Base-by-base conservation (phyloP, 1,140 invertebrate species). In the Andricus grossulariae region DNA sequence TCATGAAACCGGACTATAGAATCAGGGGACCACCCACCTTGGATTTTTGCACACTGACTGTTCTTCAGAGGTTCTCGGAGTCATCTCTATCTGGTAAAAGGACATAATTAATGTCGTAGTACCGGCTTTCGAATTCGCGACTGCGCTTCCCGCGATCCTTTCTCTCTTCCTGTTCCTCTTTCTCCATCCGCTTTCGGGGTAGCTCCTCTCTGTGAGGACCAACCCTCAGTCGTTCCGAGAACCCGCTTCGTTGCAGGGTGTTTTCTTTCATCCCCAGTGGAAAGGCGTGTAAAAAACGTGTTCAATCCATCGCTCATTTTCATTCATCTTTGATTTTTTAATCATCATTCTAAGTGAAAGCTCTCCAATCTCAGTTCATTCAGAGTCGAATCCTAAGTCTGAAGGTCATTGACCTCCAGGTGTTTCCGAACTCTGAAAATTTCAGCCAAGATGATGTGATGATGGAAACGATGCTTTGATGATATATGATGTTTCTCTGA, bases 211-310 rank as follows among this genome's bases (percentile, higher is more conserved):
- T 81, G 54, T 77, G 85, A 82, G 82, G 82, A 80, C 73, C 78
- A 77, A 80, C 77, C 78, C 85, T 88, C 87, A 88, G 87, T 88
- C 87, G 87, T 81, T 85, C 85, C 85, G 87, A 87, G 86, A 85
- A 83, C 84, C 86, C 87, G 86, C 85, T 86, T 84, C 86, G 86
- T 81, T 83, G 85, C 85, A 82, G 87, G 84, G 81, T 85, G 73
- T 84, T 79, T 80, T 86, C 81, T 70, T 74, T 60, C 60, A 66
- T 50, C 75, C 72, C 75, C 71, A 73, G 55, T 73, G 71, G 79
- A 81, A 82, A 83, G 15, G 39, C 60, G 32, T 21, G 60, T 1
- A 21, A 55, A 21, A 66, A 32, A 66, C 25, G 4, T 32, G 25
- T 19, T 19, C 54, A 3, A 45, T 8, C 39, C 39, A 45, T 45